A percentile compares a stretch with the other conserved stretches of the same genome.
Evolutionary conservation across 2,797 vertebrate genomes (phyloP).

Genomic region (Eupleurogrammus muticus): DNA sequence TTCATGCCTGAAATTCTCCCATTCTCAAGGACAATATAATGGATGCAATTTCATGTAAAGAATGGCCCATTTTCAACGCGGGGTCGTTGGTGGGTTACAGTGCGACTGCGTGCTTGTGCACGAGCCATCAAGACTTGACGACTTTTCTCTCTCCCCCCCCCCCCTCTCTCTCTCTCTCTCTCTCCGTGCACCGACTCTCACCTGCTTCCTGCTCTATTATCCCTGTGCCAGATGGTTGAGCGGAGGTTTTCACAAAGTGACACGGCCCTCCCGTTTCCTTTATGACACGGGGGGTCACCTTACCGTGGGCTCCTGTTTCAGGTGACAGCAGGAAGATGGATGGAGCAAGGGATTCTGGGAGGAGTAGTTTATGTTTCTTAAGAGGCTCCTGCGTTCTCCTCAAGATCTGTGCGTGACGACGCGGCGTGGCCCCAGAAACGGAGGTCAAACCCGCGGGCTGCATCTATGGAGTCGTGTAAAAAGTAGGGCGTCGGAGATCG

Average conservation of each 20-base stretch:
- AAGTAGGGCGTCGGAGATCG: conserved; percentile 55
- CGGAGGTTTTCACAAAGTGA: conserved; percentile 74
- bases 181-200: conserved; percentile 45
- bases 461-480: conserved; percentile 35
- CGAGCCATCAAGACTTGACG: conserved; percentile 27
- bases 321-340: conserved; percentile 75
- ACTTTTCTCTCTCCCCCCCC: conserved; percentile 10
- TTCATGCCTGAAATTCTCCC: conserved; percentile 76
- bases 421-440: conserved; percentile 18
- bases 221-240: conserved; percentile 74
- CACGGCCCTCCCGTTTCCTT: conserved; percentile 75
- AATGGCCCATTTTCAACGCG: conserved; percentile 67
- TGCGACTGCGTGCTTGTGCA: conserved; percentile 44
- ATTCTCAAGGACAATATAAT: conserved; percentile 75
- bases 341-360: conserved; percentile 72
- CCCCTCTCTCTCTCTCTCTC: conserved; percentile 8
- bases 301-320: conserved; percentile 74
- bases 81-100: conserved; percentile 68
- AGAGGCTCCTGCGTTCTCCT: conserved; percentile 33
- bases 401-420: conserved; percentile 54
- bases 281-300: conserved; percentile 69
- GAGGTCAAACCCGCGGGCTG: conserved; percentile 42
- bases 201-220: conserved; percentile 69
- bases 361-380: conserved; percentile 60
- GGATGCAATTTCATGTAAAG: conserved; percentile 72